Percentiles rank a stretch among this genome's conserved stretches.
These are phyloP conservation scores for Trachythela sp. DNA, from an alignment of 64 coral and sea anemone genomes.

Conservation along the genomic window DNA sequence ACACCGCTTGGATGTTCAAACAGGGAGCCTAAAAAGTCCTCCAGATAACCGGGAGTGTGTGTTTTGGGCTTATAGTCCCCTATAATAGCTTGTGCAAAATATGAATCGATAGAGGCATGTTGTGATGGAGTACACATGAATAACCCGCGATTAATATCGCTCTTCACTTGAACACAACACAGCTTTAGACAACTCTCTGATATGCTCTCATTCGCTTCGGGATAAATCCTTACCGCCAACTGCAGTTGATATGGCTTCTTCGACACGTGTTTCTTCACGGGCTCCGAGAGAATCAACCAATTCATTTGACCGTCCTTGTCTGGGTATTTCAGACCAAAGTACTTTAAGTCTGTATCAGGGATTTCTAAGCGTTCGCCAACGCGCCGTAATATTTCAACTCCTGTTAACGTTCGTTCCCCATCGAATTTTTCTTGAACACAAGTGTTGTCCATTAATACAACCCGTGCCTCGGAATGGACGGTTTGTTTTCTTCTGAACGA, in stretches of 20 bases:
- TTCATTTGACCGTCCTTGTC: constrained; percentile 77
- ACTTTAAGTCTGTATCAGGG: constrained; percentile 35
- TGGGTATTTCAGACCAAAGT: constrained; percentile 76
- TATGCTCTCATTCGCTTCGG: constrained; percentile 35
- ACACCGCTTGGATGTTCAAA: constrained; percentile 81
- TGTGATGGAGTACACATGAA: constrained; percentile 47
- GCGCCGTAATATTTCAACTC: constrained; percentile 58
- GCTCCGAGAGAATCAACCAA: constrained; percentile 61
- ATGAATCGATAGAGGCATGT: constrained; percentile 66
- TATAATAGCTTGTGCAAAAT: constrained; percentile 70
- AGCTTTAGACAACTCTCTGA: constrained; percentile 51
- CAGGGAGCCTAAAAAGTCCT: constrained; percentile 70
- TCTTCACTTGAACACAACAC: constrained; percentile 80
- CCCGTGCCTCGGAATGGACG: background rate
- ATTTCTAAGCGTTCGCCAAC: constrained; percentile 60
- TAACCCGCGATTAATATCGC: constrained; percentile 66
- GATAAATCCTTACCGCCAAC: constrained; percentile 85
- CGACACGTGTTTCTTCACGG: constrained; percentile 54
- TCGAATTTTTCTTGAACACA: constrained; percentile 64
- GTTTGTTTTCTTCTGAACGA: background rate
- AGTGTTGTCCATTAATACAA: constrained; percentile 81
- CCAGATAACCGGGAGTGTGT: constrained; percentile 76
- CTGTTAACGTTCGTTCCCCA: constrained; percentile 58
- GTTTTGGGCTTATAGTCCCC: constrained; percentile 71
- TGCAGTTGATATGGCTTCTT: constrained; percentile 94